Evolutionary conservation across 2,113 vertebrate genomes (phyloP), one percentile per base, ranked within the genome.

Genomic region (Eolophus roseicapilla): DNA sequence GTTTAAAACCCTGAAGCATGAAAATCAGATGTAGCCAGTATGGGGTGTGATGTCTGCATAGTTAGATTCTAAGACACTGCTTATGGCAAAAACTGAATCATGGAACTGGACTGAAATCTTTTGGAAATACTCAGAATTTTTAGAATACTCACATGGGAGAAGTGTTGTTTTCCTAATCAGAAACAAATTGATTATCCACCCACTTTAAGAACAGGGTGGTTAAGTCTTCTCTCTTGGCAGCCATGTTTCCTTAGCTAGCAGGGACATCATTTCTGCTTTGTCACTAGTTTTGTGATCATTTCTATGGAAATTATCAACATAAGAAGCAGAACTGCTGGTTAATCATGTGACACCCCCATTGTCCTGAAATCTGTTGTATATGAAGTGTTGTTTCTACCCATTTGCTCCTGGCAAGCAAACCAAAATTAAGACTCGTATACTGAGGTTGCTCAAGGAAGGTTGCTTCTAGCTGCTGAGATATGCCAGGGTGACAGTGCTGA

Each of bases 41-140:
- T 0, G 6, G 25, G 5, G 7, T 1, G 2, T 53, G 60, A 83
- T 63, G 17, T 41, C 55, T 78, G 31, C 29, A 7, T 25, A 9
- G 17, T 67, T 89, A n/a, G n/a, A n/a, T 78, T 78, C 25, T 70
- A 80, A 80, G 76, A 41, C 14, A 53, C 16, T 57, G 20, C 17
- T 81, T 84, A 43, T 24, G 10, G 50, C 43, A 39, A 59, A 84
- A 82, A 78, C 19, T 63, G 13, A 70, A 59, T 75, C 21, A 75
- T 19, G 15, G 50, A 67, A 88, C 10, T 65, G 29, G 37, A 80
- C 18, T 80, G 82, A 90, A 93, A 92, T 52, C 1, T 53, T 82
- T 24, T 50, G 33, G 20, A 90, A 86, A 80, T 64, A 71, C 12
- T 88, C 43, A 64, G 31, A 75, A 63, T 44, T 71, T 77, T 52